Evolutionary conservation across 2,888 invertebrate species (phyloP).

Genomic region (Polymixis lichenea): DNA sequence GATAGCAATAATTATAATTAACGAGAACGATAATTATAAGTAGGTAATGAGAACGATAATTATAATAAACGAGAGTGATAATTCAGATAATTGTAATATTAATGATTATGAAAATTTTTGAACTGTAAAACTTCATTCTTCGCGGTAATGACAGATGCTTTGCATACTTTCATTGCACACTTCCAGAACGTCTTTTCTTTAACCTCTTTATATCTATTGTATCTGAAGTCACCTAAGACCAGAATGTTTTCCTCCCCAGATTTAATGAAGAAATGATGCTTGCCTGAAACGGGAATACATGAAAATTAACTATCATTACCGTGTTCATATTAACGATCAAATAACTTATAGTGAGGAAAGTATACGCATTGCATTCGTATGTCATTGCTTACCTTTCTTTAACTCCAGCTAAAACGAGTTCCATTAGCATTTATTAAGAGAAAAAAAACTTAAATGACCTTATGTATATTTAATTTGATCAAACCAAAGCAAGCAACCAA

Average conservation of each 20-base stretch:
- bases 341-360: background rate
- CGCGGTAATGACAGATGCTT: slow-evolving; percentile 68
- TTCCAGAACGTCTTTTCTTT: slow-evolving; percentile 55
- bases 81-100: background rate
- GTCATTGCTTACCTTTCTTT: slow-evolving; percentile 5
- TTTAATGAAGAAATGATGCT: slow-evolving; percentile 48
- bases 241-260: slow-evolving; percentile 32
- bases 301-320: background rate
- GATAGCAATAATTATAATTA: background rate
- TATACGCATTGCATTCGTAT: background rate
- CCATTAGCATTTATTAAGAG: background rate
- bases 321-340: background rate
- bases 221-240: slow-evolving; percentile 54
- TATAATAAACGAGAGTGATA: background rate
- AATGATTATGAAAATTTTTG: slow-evolving; percentile 66
- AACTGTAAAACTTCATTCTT: slow-evolving; percentile 63
- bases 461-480: slow-evolving; percentile 5
- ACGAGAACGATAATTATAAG: background rate
- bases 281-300: slow-evolving; percentile 44
- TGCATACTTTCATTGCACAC: slow-evolving; percentile 72
- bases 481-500: background rate
- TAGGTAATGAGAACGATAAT: background rate
- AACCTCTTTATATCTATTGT: slow-evolving; percentile 37
- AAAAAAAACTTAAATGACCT: background rate
- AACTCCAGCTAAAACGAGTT: background rate